A percentile compares a stretch with the other conserved stretches of the same genome.
These are phyloP conservation scores for Formica aserva DNA, from an alignment of 2,888 invertebrate species.

Conservation along the genomic window DNA sequence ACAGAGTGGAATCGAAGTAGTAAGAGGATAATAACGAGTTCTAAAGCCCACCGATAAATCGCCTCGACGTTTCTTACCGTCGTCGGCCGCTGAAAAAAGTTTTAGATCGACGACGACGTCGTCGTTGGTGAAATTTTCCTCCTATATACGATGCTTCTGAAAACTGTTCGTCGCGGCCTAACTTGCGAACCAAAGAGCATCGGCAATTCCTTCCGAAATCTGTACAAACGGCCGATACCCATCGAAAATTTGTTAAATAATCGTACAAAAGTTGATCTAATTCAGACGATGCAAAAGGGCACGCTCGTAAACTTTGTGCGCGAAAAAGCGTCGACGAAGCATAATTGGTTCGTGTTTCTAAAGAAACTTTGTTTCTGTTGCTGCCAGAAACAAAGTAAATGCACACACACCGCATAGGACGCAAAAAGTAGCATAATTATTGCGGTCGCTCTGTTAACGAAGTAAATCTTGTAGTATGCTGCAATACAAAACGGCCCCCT, in stretches of 20 bases:
- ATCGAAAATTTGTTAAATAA: constrained; percentile 33
- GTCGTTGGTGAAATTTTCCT: constrained; percentile 41
- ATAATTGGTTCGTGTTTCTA: constrained; percentile 32
- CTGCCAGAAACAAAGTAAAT: constrained; percentile 11
- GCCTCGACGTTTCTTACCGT: constrained; percentile 45
- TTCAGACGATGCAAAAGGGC: neutral
- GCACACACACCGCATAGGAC: neutral
- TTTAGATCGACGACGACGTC: constrained; percentile 26
- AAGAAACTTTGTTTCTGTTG: constrained; percentile 4
- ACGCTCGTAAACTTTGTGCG: neutral
- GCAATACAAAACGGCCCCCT: neutral
- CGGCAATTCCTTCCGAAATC: neutral
- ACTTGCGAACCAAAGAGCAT: constrained; percentile 10
- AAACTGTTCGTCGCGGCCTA: constrained; percentile 5
- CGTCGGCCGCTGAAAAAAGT: constrained; percentile 34
- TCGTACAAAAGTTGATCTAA: constrained; percentile 35
- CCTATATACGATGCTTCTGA: neutral
- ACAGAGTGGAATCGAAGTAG: constrained; percentile 72
- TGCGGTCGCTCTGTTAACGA: neutral
- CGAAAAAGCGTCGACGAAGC: neutral
- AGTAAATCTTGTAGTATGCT: neutral
- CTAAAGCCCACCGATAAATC: constrained; percentile 72
- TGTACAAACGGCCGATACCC: neutral
- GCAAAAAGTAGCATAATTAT: constrained; percentile 8
- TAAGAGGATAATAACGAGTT: constrained; percentile 75